phyloP scores from a whole-genome alignment of 2,797 vertebrate genomes.

The Danio jaintianensis region DNA sequence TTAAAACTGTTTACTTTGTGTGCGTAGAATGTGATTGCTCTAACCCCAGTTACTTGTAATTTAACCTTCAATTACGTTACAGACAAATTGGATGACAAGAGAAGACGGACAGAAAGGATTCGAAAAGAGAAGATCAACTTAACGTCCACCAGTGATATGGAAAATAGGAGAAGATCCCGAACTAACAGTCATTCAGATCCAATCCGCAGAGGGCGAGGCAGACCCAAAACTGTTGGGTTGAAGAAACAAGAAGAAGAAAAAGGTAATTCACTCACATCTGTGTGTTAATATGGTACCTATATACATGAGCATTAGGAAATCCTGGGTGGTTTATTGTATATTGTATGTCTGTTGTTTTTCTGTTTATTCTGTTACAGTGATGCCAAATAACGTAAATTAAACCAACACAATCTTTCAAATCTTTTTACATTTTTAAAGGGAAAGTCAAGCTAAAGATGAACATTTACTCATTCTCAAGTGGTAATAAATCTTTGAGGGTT shows the following conservation, averaged over 20 bases:
- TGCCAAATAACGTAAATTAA: not conserved
- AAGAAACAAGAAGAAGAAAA: constrained; percentile 97
- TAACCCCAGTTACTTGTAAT: not conserved
- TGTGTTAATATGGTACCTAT: not conserved
- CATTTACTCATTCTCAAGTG: too few species aligned
- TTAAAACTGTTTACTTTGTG: not conserved
- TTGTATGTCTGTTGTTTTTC: not conserved
- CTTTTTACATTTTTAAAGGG: too few species aligned
- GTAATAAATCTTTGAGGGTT: too few species aligned
- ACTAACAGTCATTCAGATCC: constrained; percentile 94
- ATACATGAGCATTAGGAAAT: not conserved
- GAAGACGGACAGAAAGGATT: constrained; percentile 92
- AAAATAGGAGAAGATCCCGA: constrained; percentile 89
- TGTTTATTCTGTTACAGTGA: not conserved
- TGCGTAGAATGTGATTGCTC: not conserved
- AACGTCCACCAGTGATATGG: constrained; percentile 86
- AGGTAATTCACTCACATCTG: constrained; percentile 77
- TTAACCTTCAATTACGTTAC: constrained; percentile 19
- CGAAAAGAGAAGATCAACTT: constrained; percentile 91
- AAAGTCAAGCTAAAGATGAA: too few species aligned
- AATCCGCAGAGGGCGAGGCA: constrained; percentile 89
- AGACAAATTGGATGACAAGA: constrained; percentile 93
- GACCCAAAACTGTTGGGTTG: constrained; percentile 90
- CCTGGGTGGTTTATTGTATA: not conserved
- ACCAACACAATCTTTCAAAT: too few species aligned